Evolutionary conservation across 2,888 invertebrate species (phyloP).

Genomic region (Sphaeridia pumilis): DNA sequence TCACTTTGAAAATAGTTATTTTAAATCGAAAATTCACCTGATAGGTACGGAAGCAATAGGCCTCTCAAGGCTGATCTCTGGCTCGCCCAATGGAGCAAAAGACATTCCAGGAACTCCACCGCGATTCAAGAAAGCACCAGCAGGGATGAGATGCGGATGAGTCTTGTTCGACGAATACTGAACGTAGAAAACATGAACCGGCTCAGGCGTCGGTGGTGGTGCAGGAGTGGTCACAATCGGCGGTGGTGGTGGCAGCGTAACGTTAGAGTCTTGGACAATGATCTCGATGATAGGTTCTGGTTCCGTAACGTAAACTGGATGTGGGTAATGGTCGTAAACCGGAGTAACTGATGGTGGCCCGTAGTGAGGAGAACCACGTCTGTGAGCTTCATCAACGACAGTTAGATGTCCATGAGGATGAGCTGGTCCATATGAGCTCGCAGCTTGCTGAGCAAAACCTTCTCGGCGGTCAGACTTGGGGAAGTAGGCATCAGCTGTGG

Average conservation of each 20-base stretch:
- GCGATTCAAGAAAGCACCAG: slow-evolving; percentile 4
- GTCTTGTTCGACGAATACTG: slow-evolving; percentile 65
- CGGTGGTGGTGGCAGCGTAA: slow-evolving; percentile 54
- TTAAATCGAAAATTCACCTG: not conserved
- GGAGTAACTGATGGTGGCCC: slow-evolving; percentile 16
- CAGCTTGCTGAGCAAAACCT: not conserved
- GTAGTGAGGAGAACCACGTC: slow-evolving; percentile 2
- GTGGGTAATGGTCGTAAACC: slow-evolving; percentile 12
- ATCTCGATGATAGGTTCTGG: slow-evolving; percentile 78
- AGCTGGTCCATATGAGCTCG: not conserved
- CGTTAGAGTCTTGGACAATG: slow-evolving; percentile 80
- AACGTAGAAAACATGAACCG: slow-evolving; percentile 80
- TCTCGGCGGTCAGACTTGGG: not conserved
- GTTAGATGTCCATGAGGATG: not conserved
- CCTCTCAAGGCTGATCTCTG: slow-evolving; percentile 29
- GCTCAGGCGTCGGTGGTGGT: slow-evolving; percentile 55
- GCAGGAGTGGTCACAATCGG: slow-evolving; percentile 44
- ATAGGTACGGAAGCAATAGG: slow-evolving; percentile 30
- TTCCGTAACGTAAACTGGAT: slow-evolving; percentile 30
- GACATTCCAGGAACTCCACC: slow-evolving; percentile 1
- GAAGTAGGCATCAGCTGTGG: slow-evolving; percentile 1
- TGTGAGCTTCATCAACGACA: slow-evolving; percentile 1
- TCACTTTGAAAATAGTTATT: not conserved
- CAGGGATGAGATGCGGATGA: slow-evolving; percentile 9
- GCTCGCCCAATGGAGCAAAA: slow-evolving; percentile 9